Percentiles rank a stretch among this genome's conserved stretches.
Evolutionary conservation across 2,888 invertebrate species (phyloP).

Genomic region (Lampropteryx suffumata): DNA sequence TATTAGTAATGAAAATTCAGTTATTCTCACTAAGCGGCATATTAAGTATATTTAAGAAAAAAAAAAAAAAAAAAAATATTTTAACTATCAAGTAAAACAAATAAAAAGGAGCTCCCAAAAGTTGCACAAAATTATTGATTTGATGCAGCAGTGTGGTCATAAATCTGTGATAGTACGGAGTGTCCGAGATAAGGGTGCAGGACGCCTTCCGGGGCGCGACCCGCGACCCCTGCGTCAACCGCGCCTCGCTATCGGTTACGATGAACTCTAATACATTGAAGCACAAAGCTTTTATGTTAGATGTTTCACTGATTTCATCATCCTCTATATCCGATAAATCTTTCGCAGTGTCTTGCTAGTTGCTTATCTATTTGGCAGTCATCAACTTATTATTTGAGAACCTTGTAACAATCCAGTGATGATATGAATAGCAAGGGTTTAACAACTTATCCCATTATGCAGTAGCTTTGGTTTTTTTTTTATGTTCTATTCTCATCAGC

Average conservation of each 20-base stretch:
- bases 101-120: conserved; percentile 6
- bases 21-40: too few relatives aligned
- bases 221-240: conserved; percentile 51
- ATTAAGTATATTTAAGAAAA: too few relatives aligned
- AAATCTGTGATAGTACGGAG: conserved; percentile 73
- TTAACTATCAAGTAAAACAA: neutral
- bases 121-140: conserved; percentile 56
- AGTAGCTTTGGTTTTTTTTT: too few relatives aligned
- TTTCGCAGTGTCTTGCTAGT: too few relatives aligned
- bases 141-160: conserved; percentile 59
- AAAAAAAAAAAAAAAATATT: neutral
- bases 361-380: too few relatives aligned
- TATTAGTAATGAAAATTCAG: too few relatives aligned
- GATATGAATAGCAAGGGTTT: too few relatives aligned
- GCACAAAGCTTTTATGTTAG: conserved; percentile 17
- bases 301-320: neutral
- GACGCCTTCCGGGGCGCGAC: conserved; percentile 77
- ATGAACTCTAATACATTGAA: conserved; percentile 39
- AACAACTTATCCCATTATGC: too few relatives aligned
- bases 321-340: too few relatives aligned
- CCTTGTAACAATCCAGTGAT: too few relatives aligned
- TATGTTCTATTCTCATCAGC: too few relatives aligned
- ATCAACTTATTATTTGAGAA: too few relatives aligned
- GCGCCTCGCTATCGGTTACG: conserved; percentile 50
- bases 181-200: conserved; percentile 74